phyloP scores from a whole-genome alignment of 2,888 invertebrate genomes.

The Ochropleura plecta region DNA sequence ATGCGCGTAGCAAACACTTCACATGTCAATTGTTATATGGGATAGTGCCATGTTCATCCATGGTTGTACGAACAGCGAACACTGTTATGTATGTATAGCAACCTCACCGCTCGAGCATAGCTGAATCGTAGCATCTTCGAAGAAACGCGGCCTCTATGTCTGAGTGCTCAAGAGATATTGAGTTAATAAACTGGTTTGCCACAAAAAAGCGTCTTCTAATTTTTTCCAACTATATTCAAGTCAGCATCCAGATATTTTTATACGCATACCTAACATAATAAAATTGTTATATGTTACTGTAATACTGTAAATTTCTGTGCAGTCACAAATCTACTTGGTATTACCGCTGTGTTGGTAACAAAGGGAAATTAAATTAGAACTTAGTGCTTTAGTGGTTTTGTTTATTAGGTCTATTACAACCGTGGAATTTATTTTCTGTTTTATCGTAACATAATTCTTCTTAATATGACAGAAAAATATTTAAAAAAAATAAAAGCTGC shows the following conservation, averaged over 20 bases:
- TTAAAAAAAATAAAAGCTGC: conserved; percentile 23
- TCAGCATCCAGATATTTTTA: conserved; percentile 5
- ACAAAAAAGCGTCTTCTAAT: not conserved
- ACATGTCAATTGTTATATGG: not conserved
- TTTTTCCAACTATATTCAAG: not conserved
- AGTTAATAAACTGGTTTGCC: not conserved
- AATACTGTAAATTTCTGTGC: conserved; percentile 28
- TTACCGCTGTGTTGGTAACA: conserved; percentile 39
- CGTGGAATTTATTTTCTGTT: conserved; percentile 26
- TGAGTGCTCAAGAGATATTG: not conserved
- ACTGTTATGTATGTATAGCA: not conserved
- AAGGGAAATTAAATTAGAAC: conserved; percentile 53
- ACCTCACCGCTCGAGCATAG: not conserved
- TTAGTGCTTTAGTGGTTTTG: conserved; percentile 30
- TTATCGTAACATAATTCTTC: conserved; percentile 39
- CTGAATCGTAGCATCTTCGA: not conserved
- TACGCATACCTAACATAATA: conserved; percentile 16
- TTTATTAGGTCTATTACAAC: conserved; percentile 44
- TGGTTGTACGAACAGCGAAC: not conserved
- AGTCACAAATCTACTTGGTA: conserved; percentile 42
- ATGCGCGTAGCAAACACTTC: not conserved
- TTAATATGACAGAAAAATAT: conserved; percentile 30
- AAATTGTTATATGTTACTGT: conserved; percentile 24
- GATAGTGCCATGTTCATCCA: no score
- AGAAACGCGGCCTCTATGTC: not conserved